A percentile compares a stretch with the other conserved stretches of the same genome.
Conservation (phyloP, 2,888 invertebrate species). For the Dryobota labecula region DNA sequence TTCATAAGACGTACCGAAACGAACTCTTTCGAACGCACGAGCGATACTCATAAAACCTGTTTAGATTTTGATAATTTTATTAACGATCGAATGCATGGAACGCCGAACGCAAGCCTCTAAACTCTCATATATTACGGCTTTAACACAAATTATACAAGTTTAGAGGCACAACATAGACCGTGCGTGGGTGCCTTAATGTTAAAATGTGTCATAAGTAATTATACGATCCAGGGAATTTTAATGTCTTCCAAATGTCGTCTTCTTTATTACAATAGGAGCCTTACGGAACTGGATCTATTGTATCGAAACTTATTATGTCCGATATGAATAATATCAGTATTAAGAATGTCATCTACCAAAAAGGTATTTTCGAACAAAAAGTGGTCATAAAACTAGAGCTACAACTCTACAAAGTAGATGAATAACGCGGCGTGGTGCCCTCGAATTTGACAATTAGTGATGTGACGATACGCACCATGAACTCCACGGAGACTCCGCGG, state of each 20-base stretch:
- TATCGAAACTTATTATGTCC: slow-evolving; percentile 83
- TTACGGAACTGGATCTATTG: slow-evolving; percentile 85
- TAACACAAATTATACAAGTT: slow-evolving; percentile 91
- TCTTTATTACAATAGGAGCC: slow-evolving; percentile 88
- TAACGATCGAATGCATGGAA: slow-evolving; percentile 88
- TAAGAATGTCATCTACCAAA: slow-evolving; percentile 55
- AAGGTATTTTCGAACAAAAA: slow-evolving; percentile 52
- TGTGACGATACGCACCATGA: slow-evolving; percentile 86
- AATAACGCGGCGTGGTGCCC: slow-evolving; percentile 68
- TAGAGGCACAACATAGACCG: slow-evolving; percentile 87
- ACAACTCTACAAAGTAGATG: slow-evolving; percentile 56
- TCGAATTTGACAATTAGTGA: slow-evolving; percentile 82
- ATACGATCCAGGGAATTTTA: slow-evolving; percentile 89
- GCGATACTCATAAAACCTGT: slow-evolving; percentile 88
- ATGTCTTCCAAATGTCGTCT: slow-evolving; percentile 88
- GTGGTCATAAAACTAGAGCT: slow-evolving; percentile 65
- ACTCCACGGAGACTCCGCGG: slow-evolving; percentile 79
- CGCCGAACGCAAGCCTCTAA: slow-evolving; percentile 85
- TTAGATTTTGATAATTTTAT: slow-evolving; percentile 91
- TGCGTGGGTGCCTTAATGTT: slow-evolving; percentile 89
- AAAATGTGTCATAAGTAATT: slow-evolving; percentile 90
- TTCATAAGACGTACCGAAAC: slow-evolving; percentile 86
- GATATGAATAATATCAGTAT: slow-evolving; percentile 73
- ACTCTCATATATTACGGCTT: slow-evolving; percentile 90
- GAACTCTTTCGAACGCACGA: slow-evolving; percentile 84